phyloP scores from a whole-genome alignment of 2,113 vertebrate genomes.

The Mesitornis unicolor region DNA sequence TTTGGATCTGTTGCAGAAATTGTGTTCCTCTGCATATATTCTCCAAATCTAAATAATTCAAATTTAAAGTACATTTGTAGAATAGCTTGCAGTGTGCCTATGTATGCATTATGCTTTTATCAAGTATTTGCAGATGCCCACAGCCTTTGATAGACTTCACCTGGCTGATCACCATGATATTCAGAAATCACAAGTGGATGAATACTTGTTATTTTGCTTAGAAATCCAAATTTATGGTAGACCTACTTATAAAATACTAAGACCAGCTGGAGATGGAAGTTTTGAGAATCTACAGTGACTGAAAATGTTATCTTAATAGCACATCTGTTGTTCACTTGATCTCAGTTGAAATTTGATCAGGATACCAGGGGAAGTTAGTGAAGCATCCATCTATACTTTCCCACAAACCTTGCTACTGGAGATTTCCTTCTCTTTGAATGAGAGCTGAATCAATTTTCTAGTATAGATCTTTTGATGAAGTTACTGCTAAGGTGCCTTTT shows the following conservation, averaged over 20 bases:
- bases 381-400: neutral
- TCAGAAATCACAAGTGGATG: neutral
- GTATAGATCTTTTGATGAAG: neutral
- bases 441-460: neutral
- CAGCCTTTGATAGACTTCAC: neutral
- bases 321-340: neutral
- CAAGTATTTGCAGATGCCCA: neutral
- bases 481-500: neutral
- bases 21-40: neutral
- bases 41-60: neutral
- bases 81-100: neutral
- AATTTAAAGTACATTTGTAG: neutral
- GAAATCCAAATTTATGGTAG: neutral
- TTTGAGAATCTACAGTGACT: neutral
- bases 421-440: neutral
- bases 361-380: neutral
- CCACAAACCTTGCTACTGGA: neutral
- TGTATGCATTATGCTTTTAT: neutral
- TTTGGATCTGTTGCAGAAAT: neutral
- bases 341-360: neutral
- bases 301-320: neutral
- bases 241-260: neutral
- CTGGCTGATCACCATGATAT: neutral
- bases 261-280: neutral
- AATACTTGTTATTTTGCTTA: neutral